These are phyloP conservation scores for Egretta garzetta DNA, from an alignment of 2,113 vertebrate genomes.

Conservation along the genomic window DNA sequence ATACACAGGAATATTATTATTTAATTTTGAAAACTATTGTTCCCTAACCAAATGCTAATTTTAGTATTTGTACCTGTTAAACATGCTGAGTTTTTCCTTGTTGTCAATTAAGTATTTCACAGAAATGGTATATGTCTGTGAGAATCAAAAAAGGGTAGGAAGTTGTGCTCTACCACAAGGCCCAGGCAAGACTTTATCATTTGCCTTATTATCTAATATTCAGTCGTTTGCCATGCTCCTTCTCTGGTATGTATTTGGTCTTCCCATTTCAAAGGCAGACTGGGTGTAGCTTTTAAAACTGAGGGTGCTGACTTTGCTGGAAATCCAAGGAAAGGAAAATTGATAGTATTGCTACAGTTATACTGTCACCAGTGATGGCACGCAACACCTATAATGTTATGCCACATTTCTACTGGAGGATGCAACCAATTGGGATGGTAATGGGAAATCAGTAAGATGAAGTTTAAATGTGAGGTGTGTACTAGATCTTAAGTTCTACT, in stretches of 20 bases:
- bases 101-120: background rate
- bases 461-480: background rate
- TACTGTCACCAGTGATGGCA: background rate
- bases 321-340: background rate
- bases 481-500: background rate
- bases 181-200: background rate
- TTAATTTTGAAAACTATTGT: background rate
- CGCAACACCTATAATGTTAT: background rate
- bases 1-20: background rate
- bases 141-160: background rate
- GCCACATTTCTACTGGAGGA: background rate
- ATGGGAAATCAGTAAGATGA: background rate
- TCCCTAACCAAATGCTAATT: background rate
- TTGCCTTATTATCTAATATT: background rate
- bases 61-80: background rate
- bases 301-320: background rate
- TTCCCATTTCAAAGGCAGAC: background rate
- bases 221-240: background rate
- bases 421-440: background rate
- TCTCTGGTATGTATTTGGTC: background rate
- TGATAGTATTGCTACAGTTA: background rate
- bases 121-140: background rate
- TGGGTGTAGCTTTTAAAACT: background rate
- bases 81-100: background rate
- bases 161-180: background rate